phyloP scores from a whole-genome alignment of 2,888 invertebrate genomes.

The Drosophila infuscata region DNA sequence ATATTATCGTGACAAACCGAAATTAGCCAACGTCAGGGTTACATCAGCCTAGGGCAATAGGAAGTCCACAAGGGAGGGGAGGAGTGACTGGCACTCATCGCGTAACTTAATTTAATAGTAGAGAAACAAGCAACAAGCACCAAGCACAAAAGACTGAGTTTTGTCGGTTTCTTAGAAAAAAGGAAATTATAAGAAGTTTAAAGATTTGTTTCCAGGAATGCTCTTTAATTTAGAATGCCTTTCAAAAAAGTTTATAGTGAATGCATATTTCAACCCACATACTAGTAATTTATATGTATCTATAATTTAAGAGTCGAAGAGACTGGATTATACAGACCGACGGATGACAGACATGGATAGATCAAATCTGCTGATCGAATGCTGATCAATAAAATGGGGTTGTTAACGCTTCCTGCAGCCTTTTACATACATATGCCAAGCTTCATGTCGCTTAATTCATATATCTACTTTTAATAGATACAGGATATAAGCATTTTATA shows the following conservation, averaged over 20 bases:
- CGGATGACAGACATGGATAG: neutral
- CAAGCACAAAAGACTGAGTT: constrained; percentile 34
- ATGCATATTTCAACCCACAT: neutral
- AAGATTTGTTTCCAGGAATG: neutral
- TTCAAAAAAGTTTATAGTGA: neutral
- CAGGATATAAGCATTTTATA: neutral
- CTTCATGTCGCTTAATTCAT: neutral
- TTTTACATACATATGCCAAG: neutral
- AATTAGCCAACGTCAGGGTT: constrained; percentile 70
- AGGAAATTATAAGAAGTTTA: too few relatives aligned
- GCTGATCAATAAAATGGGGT: neutral
- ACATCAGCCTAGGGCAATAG: constrained; percentile 56
- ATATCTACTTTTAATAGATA: neutral
- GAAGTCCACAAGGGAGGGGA: constrained; percentile 4
- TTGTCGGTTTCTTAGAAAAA: neutral
- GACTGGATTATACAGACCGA: neutral
- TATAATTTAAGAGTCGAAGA: neutral
- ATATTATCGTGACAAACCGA: constrained; percentile 75
- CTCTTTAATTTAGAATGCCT: too few relatives aligned
- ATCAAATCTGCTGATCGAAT: neutral
- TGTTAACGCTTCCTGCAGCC: neutral
- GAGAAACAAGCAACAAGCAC: constrained; percentile 22
- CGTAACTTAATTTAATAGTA: constrained; percentile 54
- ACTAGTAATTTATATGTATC: neutral
- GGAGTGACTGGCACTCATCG: constrained; percentile 20